A percentile compares a stretch with the other conserved stretches of the same genome.
Evolutionary conservation across 1,140 invertebrate species (phyloP).

Genomic region (Ostrea denselamellosa): DNA sequence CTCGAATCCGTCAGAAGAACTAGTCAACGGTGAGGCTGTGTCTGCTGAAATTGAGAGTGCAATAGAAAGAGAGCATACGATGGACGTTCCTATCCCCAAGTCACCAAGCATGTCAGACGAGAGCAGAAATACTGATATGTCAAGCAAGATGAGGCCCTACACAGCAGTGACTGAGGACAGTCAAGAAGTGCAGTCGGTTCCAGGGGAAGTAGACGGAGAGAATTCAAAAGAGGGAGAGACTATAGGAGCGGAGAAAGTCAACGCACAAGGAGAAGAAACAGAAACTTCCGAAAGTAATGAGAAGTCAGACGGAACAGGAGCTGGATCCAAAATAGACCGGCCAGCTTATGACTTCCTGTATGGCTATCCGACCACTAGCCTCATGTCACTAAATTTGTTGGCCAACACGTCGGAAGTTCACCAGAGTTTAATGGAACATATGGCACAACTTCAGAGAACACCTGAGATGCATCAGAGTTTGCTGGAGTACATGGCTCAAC

Average conservation of each 20-base stretch:
- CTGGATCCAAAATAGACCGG: not conserved
- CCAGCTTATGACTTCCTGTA: slow-evolving; percentile 23
- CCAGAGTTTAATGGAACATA: slow-evolving; percentile 37
- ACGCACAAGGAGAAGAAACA: not conserved
- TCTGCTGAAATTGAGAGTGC: not conserved
- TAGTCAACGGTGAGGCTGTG: not conserved
- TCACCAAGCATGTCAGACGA: not conserved
- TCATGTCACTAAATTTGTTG: slow-evolving; percentile 32
- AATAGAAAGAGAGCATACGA: not conserved
- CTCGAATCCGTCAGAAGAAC: not conserved
- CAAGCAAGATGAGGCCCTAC: not conserved
- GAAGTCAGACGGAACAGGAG: not conserved
- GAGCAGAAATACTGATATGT: not conserved
- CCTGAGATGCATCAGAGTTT: slow-evolving; percentile 37
- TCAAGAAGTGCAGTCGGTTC: not conserved
- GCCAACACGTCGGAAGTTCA: slow-evolving; percentile 40
- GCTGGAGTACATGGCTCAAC: slow-evolving; percentile 38
- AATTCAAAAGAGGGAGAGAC: not conserved
- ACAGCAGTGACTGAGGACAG: not conserved
- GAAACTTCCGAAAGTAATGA: not conserved
- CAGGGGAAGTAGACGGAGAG: not conserved
- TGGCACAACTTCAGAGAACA: not conserved
- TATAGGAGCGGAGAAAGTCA: not conserved
- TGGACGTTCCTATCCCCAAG: not conserved
- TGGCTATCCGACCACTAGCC: slow-evolving; percentile 21